Conservation (phyloP, 2,797 vertebrate species). For the Pseudochirops cupreus region DNA sequence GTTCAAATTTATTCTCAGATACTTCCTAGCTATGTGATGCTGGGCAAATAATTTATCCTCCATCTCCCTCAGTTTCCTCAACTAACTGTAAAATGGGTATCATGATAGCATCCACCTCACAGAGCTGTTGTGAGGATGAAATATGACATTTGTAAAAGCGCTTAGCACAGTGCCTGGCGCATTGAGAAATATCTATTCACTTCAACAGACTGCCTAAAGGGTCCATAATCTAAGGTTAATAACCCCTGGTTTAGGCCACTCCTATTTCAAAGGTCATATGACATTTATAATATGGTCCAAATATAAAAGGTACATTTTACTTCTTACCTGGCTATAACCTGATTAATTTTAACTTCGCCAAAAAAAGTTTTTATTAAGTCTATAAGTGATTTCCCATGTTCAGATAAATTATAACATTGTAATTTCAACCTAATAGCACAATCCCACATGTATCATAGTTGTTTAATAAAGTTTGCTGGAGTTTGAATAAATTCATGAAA, state of each 20-base stretch:
- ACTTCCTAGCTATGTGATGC: neutral
- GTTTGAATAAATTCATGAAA: neutral
- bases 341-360: neutral
- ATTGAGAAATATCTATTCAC: neutral
- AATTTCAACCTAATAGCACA: neutral
- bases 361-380: neutral
- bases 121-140: neutral
- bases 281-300: neutral
- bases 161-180: neutral
- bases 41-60: neutral
- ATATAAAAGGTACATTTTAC: neutral
- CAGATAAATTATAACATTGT: neutral
- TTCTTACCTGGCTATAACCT: neutral
- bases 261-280: neutral
- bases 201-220: neutral
- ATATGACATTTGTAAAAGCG: neutral
- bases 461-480: neutral
- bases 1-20: neutral
- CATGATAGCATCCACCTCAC: neutral
- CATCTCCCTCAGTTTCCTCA: neutral
- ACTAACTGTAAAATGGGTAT: neutral
- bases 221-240: neutral
- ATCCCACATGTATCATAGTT: neutral
- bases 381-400: neutral
- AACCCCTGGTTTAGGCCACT: neutral